Evolutionary conservation across 2,113 vertebrate species (phyloP), one percentile per base, ranked within the genome.

Genomic region (Stegostoma tigrinum): DNA sequence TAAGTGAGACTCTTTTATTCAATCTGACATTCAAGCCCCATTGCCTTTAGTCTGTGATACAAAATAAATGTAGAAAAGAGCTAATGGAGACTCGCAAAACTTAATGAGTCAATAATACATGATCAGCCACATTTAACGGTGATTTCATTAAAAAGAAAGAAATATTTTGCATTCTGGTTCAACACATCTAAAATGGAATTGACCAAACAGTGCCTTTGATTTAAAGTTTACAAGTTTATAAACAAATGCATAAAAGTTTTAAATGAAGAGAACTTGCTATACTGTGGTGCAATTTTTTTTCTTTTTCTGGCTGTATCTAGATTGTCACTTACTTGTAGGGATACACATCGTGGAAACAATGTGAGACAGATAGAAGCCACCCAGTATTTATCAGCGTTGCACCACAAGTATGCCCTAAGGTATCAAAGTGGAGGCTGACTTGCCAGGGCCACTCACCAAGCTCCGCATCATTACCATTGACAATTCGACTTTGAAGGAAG

Each of bases 391-490:
- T 96, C 97, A 98, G 97, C 0, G 98, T 98, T 66, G 98, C 98
- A 0, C 98, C 98, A 12, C 98, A 98, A 5, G 96, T 96, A 1
- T 98, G 97, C 0, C 97, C 97, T 0, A 0, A 0, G 85, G 89
- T 97, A 93, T 0, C 0, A 90, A 97, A 98, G 97, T 98, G 98
- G 55, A 98, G 97, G 97, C 98, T 98, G 96, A 98, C 97, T 97
- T 98, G 98, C 98, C 98, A 98, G 5, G 98, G 98, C 98, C 98
- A 98, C 96, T 98, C 98, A 30, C 98, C 98, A 86, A 97, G 23
- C 42, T 97, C 97, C 0, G 98, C 97, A 21, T 98, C 97, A 96
- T 97, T 96, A 34, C 98, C 98, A 83, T 98, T 98, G 0, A 98
- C 97, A 5, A 98, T 98, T 55, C 98, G 97, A 96, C 97, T 98